phyloP scores from a whole-genome alignment of 1,140 invertebrate genomes.

The Zophobas morio region DNA sequence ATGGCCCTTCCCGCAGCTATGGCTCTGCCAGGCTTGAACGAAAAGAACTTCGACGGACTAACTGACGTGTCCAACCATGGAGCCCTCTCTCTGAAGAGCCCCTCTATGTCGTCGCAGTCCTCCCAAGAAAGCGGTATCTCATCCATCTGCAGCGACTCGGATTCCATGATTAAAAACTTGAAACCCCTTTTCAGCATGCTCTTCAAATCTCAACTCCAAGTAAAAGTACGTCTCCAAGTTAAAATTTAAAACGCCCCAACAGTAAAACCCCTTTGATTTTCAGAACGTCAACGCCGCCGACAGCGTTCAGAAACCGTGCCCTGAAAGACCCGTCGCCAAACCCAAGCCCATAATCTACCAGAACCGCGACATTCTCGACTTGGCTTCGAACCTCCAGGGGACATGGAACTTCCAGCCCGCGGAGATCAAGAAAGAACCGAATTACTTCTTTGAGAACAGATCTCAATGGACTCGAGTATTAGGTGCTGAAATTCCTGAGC shows the following conservation, averaged over 20 bases:
- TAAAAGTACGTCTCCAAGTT: background rate
- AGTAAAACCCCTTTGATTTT: background rate
- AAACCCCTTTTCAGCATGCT: constrained; percentile 2
- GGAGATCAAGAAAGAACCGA: constrained; percentile 9
- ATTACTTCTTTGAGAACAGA: constrained; percentile 56
- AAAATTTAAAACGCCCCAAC: background rate
- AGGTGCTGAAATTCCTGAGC: constrained; percentile 44
- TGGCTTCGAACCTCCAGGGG: constrained; percentile 47
- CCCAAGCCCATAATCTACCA: constrained; percentile 40
- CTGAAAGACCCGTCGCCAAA: background rate
- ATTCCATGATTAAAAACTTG: constrained; percentile 23
- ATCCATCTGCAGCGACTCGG: constrained; percentile 50
- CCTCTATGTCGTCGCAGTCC: constrained; percentile 17
- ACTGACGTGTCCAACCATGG: constrained; percentile 52
- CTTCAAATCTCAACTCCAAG: constrained; percentile 12
- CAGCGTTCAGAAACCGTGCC: too few species aligned
- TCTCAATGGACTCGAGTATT: constrained; percentile 56
- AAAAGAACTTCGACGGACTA: constrained; percentile 49
- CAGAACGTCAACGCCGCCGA: too few species aligned
- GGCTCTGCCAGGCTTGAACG: constrained; percentile 53
- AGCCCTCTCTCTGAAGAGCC: constrained; percentile 37
- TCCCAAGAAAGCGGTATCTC: constrained; percentile 55
- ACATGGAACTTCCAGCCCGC: constrained; percentile 47
- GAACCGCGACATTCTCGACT: constrained; percentile 51
- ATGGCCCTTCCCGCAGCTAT: constrained; percentile 57